Evolutionary conservation across 2,888 invertebrate genomes (phyloP).

Genomic region (Polia nebulosa): DNA sequence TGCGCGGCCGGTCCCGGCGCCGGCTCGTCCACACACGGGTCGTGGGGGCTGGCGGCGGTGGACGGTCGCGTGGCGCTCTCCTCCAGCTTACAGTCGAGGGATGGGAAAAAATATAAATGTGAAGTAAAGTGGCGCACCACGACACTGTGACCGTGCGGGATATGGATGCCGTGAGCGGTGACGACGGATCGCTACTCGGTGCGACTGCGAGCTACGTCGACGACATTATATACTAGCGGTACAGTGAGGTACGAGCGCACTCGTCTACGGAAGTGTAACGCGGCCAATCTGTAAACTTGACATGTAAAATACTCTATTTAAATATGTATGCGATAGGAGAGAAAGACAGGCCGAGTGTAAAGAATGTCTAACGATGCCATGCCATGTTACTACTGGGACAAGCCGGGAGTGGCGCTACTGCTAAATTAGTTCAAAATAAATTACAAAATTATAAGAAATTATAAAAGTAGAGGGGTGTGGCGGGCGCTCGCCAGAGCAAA

Average conservation of each 20-base stretch:
- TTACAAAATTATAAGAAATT: slow-evolving; percentile 61
- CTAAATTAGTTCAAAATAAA: slow-evolving; percentile 70
- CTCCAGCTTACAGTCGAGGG: slow-evolving; percentile 82
- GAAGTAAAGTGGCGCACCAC: slow-evolving; percentile 72
- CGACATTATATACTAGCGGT: slow-evolving; percentile 59
- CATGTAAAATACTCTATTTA: slow-evolving; percentile 56
- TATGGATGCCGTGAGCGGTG: slow-evolving; percentile 54
- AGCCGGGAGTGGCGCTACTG: slow-evolving; percentile 82
- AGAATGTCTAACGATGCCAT: slow-evolving; percentile 85
- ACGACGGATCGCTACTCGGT: slow-evolving; percentile 44
- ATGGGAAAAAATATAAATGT: slow-evolving; percentile 82
- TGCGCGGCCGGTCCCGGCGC: slow-evolving; percentile 57
- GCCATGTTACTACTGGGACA: slow-evolving; percentile 82
- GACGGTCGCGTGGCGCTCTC: slow-evolving; percentile 67
- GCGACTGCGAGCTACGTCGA: slow-evolving; percentile 43
- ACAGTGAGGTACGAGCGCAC: slow-evolving; percentile 43
- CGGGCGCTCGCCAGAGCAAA: slow-evolving; percentile 76
- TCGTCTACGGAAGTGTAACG: slow-evolving; percentile 37
- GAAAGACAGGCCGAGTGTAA: slow-evolving; percentile 79
- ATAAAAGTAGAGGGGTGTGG: slow-evolving; percentile 62
- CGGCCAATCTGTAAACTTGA: slow-evolving; percentile 62
- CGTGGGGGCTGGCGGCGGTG: slow-evolving; percentile 66
- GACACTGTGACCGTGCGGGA: slow-evolving; percentile 54
- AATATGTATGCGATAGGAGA: slow-evolving; percentile 69
- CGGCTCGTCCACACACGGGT: slow-evolving; percentile 64